Conservation (phyloP, 64 coral and sea anemone species). For the Montipora cactus region DNA sequence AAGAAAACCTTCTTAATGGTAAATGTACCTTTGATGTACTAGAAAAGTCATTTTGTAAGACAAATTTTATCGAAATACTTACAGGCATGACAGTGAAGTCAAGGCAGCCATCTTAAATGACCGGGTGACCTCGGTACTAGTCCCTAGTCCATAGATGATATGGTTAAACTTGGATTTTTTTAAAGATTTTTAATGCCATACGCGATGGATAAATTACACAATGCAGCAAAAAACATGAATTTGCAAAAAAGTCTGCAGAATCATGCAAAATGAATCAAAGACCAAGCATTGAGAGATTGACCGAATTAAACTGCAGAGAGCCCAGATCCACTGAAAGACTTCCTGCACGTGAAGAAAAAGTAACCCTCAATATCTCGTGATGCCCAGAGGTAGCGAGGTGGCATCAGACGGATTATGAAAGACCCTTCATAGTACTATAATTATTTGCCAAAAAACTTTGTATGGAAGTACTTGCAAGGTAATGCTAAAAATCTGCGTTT, state of each 20-base stretch:
- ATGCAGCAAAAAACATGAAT: too few relatives aligned
- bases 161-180: not conserved
- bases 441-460: not conserved
- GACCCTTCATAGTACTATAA: conserved; percentile 14
- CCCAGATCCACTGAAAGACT: not conserved
- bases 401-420: conserved; percentile 42
- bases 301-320: not conserved
- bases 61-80: conserved; percentile 23
- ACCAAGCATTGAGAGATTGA: conserved; percentile 8
- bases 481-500: conserved; percentile 4
- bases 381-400: conserved; percentile 27
- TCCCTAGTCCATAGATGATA: not conserved
- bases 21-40: too few relatives aligned
- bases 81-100: not conserved
- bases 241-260: conserved; percentile 1
- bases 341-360: not conserved
- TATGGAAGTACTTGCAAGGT: conserved; percentile 41
- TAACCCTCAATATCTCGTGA: conserved; percentile 21
- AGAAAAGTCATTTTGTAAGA: not conserved
- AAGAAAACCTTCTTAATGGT: too few relatives aligned
- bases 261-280: not conserved
- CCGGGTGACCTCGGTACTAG: not conserved
- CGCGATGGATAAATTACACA: too few relatives aligned
- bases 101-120: conserved; percentile 12
- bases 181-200: too few relatives aligned